Conservation (phyloP, 2,888 invertebrate species). For the Apodemia mormo region DNA sequence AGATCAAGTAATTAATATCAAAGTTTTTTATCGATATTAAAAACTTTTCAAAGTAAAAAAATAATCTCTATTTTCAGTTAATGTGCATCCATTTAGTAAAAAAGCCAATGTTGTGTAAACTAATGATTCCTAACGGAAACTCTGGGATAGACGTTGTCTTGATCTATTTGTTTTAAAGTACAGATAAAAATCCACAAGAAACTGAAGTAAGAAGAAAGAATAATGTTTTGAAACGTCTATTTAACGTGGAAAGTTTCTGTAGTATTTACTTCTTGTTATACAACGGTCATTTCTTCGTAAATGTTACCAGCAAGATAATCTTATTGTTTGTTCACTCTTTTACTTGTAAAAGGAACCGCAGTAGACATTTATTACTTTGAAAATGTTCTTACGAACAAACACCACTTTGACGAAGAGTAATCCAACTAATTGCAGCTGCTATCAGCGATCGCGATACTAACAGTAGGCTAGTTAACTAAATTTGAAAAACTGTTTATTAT, state of each 20-base stretch:
- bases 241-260: not conserved
- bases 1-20: too few relatives aligned
- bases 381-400: too few relatives aligned
- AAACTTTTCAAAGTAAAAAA: not conserved
- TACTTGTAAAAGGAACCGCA: not conserved
- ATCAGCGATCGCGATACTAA: not conserved
- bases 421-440: not conserved
- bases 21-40: too few relatives aligned
- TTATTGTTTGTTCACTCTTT: not conserved
- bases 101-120: not conserved
- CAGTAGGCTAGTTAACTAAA: not conserved
- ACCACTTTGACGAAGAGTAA: not conserved
- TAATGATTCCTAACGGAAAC: not conserved
- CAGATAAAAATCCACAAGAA: not conserved
- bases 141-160: not conserved
- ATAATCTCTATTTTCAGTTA: too few relatives aligned
- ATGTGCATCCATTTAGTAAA: not conserved
- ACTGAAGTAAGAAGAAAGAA: conserved; percentile 4
- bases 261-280: not conserved
- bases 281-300: not conserved
- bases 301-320: not conserved
- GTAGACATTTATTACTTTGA: not conserved
- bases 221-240: conserved; percentile 5
- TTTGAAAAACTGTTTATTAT: too few relatives aligned
- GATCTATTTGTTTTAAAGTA: conserved; percentile 3